Percentiles rank a stretch among this genome's conserved stretches.
Evolutionary conservation across 2,113 vertebrate species (phyloP).

Genomic region (Vireo altiloquus): DNA sequence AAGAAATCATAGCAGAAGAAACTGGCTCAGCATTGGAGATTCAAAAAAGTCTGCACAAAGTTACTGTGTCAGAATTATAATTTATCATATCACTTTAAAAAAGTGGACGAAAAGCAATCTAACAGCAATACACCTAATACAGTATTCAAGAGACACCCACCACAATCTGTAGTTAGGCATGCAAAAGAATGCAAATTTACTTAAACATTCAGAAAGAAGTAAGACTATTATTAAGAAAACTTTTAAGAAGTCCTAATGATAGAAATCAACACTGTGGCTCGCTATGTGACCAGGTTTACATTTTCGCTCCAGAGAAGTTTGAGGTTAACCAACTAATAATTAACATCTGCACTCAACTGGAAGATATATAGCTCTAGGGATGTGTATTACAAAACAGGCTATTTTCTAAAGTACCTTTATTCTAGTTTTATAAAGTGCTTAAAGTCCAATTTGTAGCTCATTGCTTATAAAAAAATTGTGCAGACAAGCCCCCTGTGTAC

Average conservation of each 20-base stretch:
- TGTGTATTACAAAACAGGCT: constrained; percentile 35
- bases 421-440: background rate
- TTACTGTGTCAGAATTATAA: background rate
- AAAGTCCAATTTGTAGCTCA: constrained; percentile 21
- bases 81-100: background rate
- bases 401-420: constrained; percentile 24
- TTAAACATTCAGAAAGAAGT: background rate
- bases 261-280: background rate
- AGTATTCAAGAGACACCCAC: background rate
- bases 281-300: constrained; percentile 12
- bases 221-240: background rate
- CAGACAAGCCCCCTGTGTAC: constrained; percentile 6
- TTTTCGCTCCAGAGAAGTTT: constrained; percentile 18
- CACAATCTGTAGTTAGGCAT: background rate
- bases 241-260: background rate
- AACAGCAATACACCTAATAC: background rate
- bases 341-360: constrained; percentile 44
- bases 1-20: background rate
- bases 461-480: background rate
- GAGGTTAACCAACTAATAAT: constrained; percentile 63
- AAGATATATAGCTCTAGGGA: constrained; percentile 45
- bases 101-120: background rate
- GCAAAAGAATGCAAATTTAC: background rate
- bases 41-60: background rate
- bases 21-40: background rate